phyloP scores from a whole-genome alignment of 2,888 invertebrate species.

The Epinotia brunnichana region DNA sequence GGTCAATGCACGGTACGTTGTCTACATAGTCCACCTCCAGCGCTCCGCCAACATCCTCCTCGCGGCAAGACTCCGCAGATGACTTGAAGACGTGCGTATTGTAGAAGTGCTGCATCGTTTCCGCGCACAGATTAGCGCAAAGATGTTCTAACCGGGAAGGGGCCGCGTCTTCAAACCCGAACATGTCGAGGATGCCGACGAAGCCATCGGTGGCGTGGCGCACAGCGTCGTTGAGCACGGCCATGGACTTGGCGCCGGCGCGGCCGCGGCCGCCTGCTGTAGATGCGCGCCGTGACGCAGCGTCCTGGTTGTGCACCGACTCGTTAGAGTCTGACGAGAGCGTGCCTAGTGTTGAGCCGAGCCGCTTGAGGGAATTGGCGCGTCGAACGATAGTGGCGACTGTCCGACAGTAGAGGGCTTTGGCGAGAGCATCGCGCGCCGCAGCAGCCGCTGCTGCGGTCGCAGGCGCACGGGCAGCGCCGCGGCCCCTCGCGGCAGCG shows the following conservation, averaged over 20 bases:
- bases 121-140: constrained; percentile 97
- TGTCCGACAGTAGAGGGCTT: constrained; percentile 96
- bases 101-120: constrained; percentile 99
- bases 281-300: constrained; percentile 92
- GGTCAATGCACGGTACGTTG: constrained; percentile 97
- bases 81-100: constrained; percentile 98
- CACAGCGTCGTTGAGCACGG: constrained; percentile 95
- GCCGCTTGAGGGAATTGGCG: constrained; percentile 94
- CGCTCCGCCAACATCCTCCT: constrained; percentile 93
- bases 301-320: constrained; percentile 94
- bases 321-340: constrained; percentile 96
- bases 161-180: constrained; percentile 97
- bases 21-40: constrained; percentile 97
- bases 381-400: constrained; percentile 96
- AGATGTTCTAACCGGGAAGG: constrained; percentile 96
- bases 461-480: constrained; percentile 91
- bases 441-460: constrained; percentile 94
- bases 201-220: constrained; percentile 97
- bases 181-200: constrained; percentile 98
- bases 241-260: constrained; percentile 95
- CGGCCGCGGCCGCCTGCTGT: constrained; percentile 89
- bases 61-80: constrained; percentile 95
- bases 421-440: constrained; percentile 94
- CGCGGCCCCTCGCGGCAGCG: constrained; percentile 89
- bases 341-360: constrained; percentile 92